Base-by-base conservation (phyloP, 2,113 vertebrate genomes). In the Oenanthe oenanthe region DNA sequence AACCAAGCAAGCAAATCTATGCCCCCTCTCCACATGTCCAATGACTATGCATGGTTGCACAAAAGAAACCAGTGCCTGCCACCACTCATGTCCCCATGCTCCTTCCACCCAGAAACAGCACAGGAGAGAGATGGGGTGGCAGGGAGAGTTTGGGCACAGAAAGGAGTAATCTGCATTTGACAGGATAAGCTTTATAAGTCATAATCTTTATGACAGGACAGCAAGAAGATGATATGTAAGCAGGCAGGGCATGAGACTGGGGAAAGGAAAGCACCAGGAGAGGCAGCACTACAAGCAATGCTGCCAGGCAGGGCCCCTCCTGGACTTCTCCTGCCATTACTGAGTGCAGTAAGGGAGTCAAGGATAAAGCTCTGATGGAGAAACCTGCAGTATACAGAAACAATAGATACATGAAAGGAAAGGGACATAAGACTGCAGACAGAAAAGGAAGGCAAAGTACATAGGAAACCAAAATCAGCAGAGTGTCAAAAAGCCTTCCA, bases 71-170 rank as follows among this genome's bases (percentile, higher is more conserved):
- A 63, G 29, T 28, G 12, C 32, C 45, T 51, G 65, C 17, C 36
- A 67, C 22, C 51, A 61, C 17, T 63, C n/a, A 12, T 0, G 1
- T 26, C 18, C 24, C 17, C 18, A 13, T 29, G 31, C 43, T 66
- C 53, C 38, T 40, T 25, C 34, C 16, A 54, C 36, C 14, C 40
- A 40, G 40, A 40, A 13, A 21, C 4, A 80, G 50, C 6, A 4
- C 0, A 56, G 54, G 40, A 32, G 31, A 74, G 34, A 78, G 8
- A 11, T 0, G 25, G 17, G 9, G 17, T 3, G 4, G 24, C 5
- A 13, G 17, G 17, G n/a, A 18, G 25, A 4, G 0, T 31, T n/a
- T 34, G 21, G 61, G 38, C 42, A 34, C 8, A 57, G 48, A 38
- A 62, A 47, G 51, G 21, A 45, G 10, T 8, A 25, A 68, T 31